Percentiles rank a stretch among this genome's conserved stretches.
Evolutionary conservation across 2,797 vertebrate species (phyloP).

Genomic region (Vespertilio murinus): DNA sequence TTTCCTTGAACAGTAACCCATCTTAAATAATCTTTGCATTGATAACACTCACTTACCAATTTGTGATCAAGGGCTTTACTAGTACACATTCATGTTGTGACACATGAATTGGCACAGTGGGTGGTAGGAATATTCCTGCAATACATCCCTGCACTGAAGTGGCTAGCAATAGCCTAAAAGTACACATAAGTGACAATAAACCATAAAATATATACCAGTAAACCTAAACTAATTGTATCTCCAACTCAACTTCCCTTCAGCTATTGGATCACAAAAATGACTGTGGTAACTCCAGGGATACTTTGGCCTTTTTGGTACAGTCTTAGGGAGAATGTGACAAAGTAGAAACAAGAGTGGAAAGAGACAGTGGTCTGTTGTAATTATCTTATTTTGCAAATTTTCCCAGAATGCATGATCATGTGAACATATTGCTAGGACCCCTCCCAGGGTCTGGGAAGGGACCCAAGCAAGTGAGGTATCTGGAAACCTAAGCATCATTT

Average conservation of each 20-base stretch:
- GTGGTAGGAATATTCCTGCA: not conserved
- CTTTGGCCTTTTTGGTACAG: too few relatives aligned
- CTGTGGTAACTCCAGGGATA: not conserved
- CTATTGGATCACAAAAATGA: not conserved
- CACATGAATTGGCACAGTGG: not conserved
- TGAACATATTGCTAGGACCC: not conserved
- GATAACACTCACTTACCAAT: not conserved
- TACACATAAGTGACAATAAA: not conserved
- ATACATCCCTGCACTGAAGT: not conserved
- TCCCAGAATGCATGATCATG: not conserved
- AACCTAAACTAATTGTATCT: not conserved
- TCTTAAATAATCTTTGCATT: conserved; percentile 11
- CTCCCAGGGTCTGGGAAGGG: not conserved
- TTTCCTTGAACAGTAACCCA: not conserved
- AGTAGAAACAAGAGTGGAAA: not conserved
- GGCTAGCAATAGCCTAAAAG: not conserved
- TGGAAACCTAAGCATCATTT: not conserved
- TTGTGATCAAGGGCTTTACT: not conserved
- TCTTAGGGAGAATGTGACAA: not conserved
- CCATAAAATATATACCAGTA: not conserved
- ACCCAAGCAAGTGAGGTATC: not conserved
- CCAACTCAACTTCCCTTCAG: not conserved
- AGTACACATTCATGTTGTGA: not conserved
- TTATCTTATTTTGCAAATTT: conserved; percentile 21
- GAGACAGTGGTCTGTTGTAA: not conserved